Evolutionary conservation across 1,140 invertebrate genomes (phyloP).

Genomic region (Tetragnatha versicolor): DNA sequence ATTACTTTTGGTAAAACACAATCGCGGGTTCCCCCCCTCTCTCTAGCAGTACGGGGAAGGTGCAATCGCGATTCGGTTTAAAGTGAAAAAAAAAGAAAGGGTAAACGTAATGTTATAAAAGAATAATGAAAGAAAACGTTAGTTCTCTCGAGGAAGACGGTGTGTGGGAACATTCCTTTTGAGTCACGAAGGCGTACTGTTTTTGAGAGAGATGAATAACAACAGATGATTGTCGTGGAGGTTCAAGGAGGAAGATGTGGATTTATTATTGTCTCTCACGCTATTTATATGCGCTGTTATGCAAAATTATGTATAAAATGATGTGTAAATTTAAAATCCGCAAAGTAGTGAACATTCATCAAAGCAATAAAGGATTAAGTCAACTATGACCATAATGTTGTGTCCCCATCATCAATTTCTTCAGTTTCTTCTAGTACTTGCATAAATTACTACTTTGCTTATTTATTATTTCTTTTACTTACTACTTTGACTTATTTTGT

Average conservation of each 20-base stretch:
- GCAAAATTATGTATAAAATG: no score
- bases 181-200: background rate
- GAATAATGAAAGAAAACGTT: background rate
- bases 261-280: no score
- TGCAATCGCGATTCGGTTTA: background rate
- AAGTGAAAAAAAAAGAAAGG: background rate
- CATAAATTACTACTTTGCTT: no score
- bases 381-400: no score
- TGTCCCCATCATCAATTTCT: no score
- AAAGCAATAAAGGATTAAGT: no score
- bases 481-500: no score
- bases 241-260: background rate
- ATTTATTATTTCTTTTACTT: no score
- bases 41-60: background rate
- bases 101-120: slow-evolving; percentile 4
- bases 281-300: no score
- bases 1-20: slow-evolving; percentile 8
- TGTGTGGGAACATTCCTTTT: background rate
- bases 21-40: background rate
- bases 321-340: no score
- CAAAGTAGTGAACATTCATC: no score
- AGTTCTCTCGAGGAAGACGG: background rate
- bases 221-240: background rate
- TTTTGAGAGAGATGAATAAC: background rate
- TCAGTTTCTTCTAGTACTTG: no score